Conservation (phyloP, 2,113 vertebrate genomes). For the Catagonus wagneri region DNA sequence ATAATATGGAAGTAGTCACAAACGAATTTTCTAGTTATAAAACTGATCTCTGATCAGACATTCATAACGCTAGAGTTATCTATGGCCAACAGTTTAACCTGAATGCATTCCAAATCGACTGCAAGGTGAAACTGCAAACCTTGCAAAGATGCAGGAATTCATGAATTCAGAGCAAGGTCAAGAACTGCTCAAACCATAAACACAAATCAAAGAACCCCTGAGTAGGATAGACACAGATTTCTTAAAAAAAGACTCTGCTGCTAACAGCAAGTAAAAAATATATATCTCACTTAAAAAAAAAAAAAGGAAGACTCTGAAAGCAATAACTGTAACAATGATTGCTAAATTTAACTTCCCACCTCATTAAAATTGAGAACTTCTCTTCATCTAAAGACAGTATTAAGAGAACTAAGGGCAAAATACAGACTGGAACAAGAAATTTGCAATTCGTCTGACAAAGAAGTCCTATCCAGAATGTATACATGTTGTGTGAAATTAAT, state of each 20-base stretch:
- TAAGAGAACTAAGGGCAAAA: slow-evolving; percentile 23
- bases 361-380: slow-evolving; percentile 24
- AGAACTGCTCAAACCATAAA: neutral
- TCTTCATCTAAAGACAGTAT: neutral
- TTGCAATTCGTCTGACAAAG: neutral
- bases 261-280: too few relatives aligned
- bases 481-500: neutral
- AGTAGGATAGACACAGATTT: neutral
- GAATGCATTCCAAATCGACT: neutral
- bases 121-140: neutral
- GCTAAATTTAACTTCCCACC: slow-evolving; percentile 13
- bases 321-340: neutral
- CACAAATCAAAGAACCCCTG: neutral
- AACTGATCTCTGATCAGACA: neutral
- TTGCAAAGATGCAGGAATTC: neutral
- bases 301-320: too few relatives aligned
- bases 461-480: neutral
- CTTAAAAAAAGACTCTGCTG: neutral
- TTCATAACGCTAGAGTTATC: neutral
- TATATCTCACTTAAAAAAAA: too few relatives aligned
- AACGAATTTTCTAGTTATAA: slow-evolving; percentile 12
- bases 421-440: slow-evolving; percentile 18
- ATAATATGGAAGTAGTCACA: slow-evolving; percentile 8
- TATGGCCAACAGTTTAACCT: neutral
- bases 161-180: neutral